Conservation (phyloP, 2,888 invertebrate genomes). For the Pachymerium ferrugineum region DNA sequence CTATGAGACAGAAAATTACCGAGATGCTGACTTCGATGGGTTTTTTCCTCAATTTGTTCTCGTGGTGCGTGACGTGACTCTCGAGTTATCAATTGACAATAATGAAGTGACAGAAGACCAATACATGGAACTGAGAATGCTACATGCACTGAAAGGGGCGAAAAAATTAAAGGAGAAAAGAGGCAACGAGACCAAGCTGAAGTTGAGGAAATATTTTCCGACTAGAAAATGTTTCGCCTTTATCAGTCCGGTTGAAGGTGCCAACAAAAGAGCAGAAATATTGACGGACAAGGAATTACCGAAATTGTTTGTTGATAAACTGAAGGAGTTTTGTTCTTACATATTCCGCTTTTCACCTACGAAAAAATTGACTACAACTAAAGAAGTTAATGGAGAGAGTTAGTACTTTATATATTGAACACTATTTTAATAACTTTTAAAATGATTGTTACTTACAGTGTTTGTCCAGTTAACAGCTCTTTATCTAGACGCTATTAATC, state of each 20-base stretch:
- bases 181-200: not conserved
- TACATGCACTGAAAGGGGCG: not conserved
- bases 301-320: not conserved
- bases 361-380: not conserved
- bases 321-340: not conserved
- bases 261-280: not conserved
- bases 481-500: too few relatives aligned
- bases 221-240: conserved; percentile 7
- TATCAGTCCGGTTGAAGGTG: not conserved
- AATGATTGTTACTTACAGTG: too few relatives aligned
- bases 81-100: not conserved
- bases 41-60: conserved; percentile 2
- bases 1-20: not conserved
- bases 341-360: not conserved
- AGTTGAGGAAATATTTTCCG: not conserved
- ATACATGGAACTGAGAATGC: conserved; percentile 23
- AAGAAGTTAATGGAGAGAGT: not conserved
- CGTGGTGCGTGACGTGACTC: not conserved
- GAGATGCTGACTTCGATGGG: not conserved
- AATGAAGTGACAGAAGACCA: not conserved
- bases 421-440: not conserved
- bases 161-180: not conserved
- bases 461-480: too few relatives aligned
- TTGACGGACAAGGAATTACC: not conserved
- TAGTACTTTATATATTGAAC: not conserved